Percentiles rank a stretch among this genome's conserved stretches.
phyloP scores from a whole-genome alignment of 2,888 invertebrate genomes.

The Rosalia funebris region DNA sequence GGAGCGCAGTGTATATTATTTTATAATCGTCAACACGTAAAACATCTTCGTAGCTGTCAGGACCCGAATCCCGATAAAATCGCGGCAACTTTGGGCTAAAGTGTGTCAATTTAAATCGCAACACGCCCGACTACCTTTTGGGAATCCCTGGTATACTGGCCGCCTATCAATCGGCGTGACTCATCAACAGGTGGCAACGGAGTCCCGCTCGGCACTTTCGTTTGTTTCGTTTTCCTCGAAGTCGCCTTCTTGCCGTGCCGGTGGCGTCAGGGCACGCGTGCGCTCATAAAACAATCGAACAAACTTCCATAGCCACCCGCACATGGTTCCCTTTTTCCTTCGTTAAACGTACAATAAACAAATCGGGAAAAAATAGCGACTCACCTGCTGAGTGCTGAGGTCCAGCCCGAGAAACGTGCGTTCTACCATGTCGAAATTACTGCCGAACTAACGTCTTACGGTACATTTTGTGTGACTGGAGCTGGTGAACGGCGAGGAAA shows the following conservation, averaged over 20 bases:
- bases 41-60: too few species aligned
- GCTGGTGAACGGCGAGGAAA: constrained; percentile 10
- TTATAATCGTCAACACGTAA: too few species aligned
- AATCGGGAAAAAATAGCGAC: constrained; percentile 2
- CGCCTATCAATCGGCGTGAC: background rate
- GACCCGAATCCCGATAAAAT: too few species aligned
- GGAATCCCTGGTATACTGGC: constrained; percentile 4
- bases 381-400: constrained; percentile 88
- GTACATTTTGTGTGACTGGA: constrained; percentile 1
- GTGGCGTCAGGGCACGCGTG: constrained; percentile 1
- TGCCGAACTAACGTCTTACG: constrained; percentile 1
- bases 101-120: too few species aligned
- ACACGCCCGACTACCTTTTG: background rate
- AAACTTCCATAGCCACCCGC: background rate
- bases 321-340: background rate
- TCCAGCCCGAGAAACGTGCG: constrained; percentile 82
- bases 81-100: too few species aligned
- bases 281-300: constrained; percentile 10
- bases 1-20: too few species aligned
- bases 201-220: constrained; percentile 7
- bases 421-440: constrained; percentile 35
- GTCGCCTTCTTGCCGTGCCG: constrained; percentile 3
- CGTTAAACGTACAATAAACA: background rate
- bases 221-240: constrained; percentile 4
- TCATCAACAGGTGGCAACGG: constrained; percentile 29